Evolutionary conservation across 2,113 vertebrate species (phyloP).

Genomic region (Gobius niger): DNA sequence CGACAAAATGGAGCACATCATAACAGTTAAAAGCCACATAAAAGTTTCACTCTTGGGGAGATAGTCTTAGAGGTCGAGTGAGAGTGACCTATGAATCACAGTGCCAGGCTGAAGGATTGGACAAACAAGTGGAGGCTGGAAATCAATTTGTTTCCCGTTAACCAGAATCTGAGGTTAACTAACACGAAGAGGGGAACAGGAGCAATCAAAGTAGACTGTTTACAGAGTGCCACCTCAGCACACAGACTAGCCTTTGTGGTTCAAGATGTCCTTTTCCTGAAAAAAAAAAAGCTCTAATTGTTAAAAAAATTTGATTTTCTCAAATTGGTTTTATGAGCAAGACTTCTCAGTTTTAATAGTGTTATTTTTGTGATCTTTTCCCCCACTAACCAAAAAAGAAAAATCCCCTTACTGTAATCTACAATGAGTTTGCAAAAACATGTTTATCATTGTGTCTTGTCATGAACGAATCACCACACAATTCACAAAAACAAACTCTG

Average conservation of each 20-base stretch:
- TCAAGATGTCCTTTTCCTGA: conserved; percentile 14
- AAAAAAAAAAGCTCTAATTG: conserved; percentile 24
- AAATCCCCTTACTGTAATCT: no score
- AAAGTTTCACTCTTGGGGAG: conserved; percentile 5
- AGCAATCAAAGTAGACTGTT: conserved; percentile 49
- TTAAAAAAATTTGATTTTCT: not conserved
- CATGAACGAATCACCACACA: not conserved
- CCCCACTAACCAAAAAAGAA: not conserved
- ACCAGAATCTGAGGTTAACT: conserved; percentile 50
- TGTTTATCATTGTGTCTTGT: not conserved
- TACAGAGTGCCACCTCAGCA: conserved; percentile 45
- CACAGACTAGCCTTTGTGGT: conserved; percentile 29
- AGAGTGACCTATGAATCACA: conserved; percentile 38
- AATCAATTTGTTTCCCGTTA: conserved; percentile 59
- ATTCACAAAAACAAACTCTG: not conserved
- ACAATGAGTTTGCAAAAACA: no score
- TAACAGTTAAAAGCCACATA: not conserved
- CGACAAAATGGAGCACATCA: conserved; percentile 6
- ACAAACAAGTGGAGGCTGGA: conserved; percentile 48
- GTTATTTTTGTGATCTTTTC: not conserved
- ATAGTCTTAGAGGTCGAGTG: not conserved
- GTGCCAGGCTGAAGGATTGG: conserved; percentile 25
- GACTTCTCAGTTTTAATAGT: not conserved
- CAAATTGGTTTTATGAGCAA: conserved; percentile 8
- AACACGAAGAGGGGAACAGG: conserved; percentile 29